Conservation (phyloP, 2,888 invertebrate species). For the Drosophila affinis region DNA sequence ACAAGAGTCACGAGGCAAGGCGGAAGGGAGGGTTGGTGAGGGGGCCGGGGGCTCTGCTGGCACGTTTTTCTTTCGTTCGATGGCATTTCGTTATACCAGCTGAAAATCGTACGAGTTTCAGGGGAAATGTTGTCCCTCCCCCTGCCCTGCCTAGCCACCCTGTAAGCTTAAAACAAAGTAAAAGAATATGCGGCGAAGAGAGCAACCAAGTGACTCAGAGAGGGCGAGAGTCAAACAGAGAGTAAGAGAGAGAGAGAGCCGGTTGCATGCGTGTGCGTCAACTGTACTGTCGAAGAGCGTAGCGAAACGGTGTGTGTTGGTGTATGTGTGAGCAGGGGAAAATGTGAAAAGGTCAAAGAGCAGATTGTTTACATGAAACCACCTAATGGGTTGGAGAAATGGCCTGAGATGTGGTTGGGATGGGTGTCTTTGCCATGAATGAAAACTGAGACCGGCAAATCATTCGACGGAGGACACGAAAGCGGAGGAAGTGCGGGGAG, state of each 20-base stretch:
- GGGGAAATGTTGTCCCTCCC: conserved; percentile 72
- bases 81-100: conserved; percentile 74
- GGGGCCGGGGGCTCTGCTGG: conserved; percentile 43
- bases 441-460: conserved; percentile 63
- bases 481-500: background rate
- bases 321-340: conserved; percentile 28
- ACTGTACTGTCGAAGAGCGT: conserved; percentile 59
- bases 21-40: conserved; percentile 29
- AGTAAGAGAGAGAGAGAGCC: conserved; percentile 4
- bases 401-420: conserved; percentile 13
- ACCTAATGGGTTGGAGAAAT: background rate
- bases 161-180: conserved; percentile 41
- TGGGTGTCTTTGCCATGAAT: conserved; percentile 65
- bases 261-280: conserved; percentile 43
- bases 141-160: background rate
- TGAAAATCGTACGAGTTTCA: conserved; percentile 81
- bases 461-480: background rate
- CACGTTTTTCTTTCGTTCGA: conserved; percentile 63
- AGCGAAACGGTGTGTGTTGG: conserved; percentile 17
- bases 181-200: conserved; percentile 41
- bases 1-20: conserved; percentile 28
- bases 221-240: conserved; percentile 8
- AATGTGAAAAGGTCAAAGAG: conserved; percentile 67
- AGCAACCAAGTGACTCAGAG: conserved; percentile 14
- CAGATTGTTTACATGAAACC: conserved; percentile 63